phyloP scores from a whole-genome alignment of 2,113 vertebrate species.

The Syrmaticus mikado region DNA sequence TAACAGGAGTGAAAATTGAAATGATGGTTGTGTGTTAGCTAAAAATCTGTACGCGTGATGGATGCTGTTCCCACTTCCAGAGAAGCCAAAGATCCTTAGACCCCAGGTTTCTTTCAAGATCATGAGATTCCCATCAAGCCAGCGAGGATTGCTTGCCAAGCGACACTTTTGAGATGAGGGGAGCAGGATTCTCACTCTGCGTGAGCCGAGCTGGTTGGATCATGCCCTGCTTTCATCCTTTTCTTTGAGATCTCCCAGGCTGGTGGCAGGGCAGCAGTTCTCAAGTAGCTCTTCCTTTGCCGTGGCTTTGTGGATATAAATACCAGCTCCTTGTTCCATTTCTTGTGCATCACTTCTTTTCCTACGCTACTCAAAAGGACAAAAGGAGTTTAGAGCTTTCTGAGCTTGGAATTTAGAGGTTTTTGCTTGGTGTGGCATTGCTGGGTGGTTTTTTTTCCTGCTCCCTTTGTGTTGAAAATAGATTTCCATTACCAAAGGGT shows the following conservation, averaged over 20 bases:
- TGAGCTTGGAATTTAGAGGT: not conserved
- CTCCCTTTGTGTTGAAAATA: not conserved
- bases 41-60: fast-evolving
- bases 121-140: not conserved
- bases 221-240: not conserved
- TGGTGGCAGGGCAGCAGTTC: slow-evolving; percentile 1
- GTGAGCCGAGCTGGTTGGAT: not conserved
- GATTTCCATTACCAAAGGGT: not conserved
- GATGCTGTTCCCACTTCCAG: not conserved
- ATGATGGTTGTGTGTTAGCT: fast-evolving
- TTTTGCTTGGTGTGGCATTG: not conserved
- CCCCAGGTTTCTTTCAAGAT: not conserved
- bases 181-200: not conserved
- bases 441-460: not conserved
- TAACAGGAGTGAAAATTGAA: not conserved
- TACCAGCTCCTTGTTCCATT: slow-evolving; percentile 8
- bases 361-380: slow-evolving; percentile 18
- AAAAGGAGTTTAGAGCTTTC: slow-evolving; percentile 34
- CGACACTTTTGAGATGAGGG: not conserved
- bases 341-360: not conserved
- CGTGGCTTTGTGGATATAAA: slow-evolving; percentile 32
- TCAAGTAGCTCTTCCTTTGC: not conserved
- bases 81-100: not conserved
- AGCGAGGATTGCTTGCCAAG: not conserved
- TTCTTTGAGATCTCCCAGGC: not conserved